These are phyloP conservation scores for Tychaedon coryphoeus DNA, from an alignment of 2,113 vertebrate genomes.

Conservation along the genomic window DNA sequence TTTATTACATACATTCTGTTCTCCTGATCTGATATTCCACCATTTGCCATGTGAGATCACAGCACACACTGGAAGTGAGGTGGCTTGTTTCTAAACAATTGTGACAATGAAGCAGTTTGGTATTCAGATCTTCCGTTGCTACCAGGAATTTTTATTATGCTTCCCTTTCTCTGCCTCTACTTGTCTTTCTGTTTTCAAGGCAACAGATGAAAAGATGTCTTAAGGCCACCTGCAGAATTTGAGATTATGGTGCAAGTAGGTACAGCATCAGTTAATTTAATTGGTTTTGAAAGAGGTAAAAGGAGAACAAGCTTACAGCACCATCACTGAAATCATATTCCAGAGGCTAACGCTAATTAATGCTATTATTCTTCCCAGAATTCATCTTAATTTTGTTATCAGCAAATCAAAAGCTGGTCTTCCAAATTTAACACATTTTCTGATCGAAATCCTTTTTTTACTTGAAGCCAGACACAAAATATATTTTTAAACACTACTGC, in stretches of 20 bases:
- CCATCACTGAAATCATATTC: not conserved
- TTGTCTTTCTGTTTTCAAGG: not conserved
- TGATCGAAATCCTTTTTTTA: conserved; percentile 27
- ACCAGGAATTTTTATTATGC: not conserved
- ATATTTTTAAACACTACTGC: not conserved
- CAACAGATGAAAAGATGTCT: not conserved
- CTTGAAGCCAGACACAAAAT: not conserved
- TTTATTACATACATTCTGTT: not conserved
- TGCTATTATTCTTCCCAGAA: not conserved
- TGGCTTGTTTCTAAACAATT: not conserved
- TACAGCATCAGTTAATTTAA: conserved; percentile 9
- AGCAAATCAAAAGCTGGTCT: not conserved
- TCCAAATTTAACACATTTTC: not conserved
- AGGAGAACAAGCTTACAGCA: not conserved
- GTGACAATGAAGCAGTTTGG: not conserved
- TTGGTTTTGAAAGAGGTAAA: conserved; percentile 32
- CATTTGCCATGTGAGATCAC: not conserved
- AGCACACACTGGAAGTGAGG: not conserved
- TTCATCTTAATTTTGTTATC: conserved; percentile 15
- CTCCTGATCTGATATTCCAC: not conserved
- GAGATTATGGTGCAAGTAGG: conserved; percentile 1
- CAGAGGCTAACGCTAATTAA: not conserved
- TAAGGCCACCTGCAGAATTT: conserved; percentile 8
- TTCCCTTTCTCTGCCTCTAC: not conserved
- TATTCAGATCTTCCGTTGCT: not conserved